phyloP scores from a whole-genome alignment of 2,113 vertebrate genomes.

The Tachysurus fulvidraco region DNA sequence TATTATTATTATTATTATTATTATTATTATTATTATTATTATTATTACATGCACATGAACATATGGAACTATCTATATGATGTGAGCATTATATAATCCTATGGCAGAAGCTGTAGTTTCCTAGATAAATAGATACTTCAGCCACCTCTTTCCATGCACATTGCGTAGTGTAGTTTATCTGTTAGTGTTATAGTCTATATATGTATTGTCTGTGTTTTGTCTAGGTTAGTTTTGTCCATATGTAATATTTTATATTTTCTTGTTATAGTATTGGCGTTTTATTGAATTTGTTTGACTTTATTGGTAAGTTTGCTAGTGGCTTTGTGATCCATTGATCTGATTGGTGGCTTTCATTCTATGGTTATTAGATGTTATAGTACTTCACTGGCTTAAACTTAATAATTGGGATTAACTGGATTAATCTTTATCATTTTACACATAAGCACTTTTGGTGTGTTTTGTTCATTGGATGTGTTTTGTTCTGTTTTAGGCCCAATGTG shows the following conservation, averaged over 20 bases:
- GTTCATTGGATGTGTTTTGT: slow-evolving; percentile 52
- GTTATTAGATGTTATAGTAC: background rate
- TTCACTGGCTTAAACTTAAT: background rate
- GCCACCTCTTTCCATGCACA: background rate
- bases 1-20: background rate
- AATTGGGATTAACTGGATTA: background rate
- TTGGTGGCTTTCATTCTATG: background rate
- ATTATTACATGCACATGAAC: background rate
- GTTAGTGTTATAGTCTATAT: background rate
- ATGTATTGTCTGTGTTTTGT: background rate
- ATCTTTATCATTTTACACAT: too few relatives aligned
- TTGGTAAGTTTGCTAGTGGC: background rate
- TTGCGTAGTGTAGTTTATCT: background rate
- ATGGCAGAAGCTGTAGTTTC: background rate
- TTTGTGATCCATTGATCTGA: background rate
- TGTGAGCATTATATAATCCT: background rate
- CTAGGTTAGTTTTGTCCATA: background rate
- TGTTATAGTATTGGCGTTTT: background rate
- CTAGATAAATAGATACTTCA: background rate
- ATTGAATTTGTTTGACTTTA: background rate
- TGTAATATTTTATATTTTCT: background rate
- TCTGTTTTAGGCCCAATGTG: slow-evolving; percentile 86
- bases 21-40: background rate
- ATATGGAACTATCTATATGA: background rate
- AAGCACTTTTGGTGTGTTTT: slow-evolving; percentile 41